Conservation (phyloP, 2,797 vertebrate genomes). For the Etheostoma nigrum region DNA sequence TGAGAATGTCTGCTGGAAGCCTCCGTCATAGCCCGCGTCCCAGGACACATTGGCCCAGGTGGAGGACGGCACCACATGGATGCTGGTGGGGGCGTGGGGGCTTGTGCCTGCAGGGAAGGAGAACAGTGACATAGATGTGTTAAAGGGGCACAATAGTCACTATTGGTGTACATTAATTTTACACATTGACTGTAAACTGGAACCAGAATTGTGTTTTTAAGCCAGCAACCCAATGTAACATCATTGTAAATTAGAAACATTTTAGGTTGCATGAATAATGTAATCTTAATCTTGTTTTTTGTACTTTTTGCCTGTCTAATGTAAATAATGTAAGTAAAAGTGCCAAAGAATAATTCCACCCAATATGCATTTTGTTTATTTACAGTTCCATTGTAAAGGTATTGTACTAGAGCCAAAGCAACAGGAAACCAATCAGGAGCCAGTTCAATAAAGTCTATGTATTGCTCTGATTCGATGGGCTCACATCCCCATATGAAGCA, state of each 20-base stretch:
- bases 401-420: conserved; percentile 4
- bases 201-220: conserved; percentile 8
- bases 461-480: conserved; percentile 16
- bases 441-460: conserved; percentile 4
- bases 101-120: conserved; percentile 90
- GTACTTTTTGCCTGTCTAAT: neutral
- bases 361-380: neutral
- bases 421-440: conserved; percentile 16
- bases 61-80: conserved; percentile 92
- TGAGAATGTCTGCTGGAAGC: conserved; percentile 99
- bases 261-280: neutral
- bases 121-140: conserved; percentile 18
- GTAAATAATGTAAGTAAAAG: conserved; percentile 2
- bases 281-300: neutral
- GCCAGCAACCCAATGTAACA: neutral
- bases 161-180: conserved; percentile 17
- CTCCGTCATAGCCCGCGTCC: conserved; percentile 96
- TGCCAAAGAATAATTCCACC: neutral
- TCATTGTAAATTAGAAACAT: neutral
- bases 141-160: conserved; percentile 48
- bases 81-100: conserved; percentile 92
- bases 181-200: conserved; percentile 17
- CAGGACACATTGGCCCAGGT: conserved; percentile 97
- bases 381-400: neutral
- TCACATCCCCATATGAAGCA: conserved; percentile 21